phyloP scores from a whole-genome alignment of 2,113 vertebrate genomes.

The Acrocephalus kingi region DNA sequence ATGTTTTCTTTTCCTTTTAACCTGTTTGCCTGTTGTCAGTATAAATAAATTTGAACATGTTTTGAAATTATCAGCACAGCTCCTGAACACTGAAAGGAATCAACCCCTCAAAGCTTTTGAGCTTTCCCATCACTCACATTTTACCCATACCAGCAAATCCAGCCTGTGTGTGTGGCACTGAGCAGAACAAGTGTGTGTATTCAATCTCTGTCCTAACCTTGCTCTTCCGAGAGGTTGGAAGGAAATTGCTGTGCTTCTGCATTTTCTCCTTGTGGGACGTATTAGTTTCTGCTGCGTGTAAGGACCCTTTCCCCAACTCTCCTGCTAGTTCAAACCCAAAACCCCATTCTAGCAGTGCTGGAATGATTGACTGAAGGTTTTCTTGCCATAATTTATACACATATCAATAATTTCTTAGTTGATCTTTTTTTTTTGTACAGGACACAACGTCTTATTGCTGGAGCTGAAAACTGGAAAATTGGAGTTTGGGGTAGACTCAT shows the following conservation, averaged over 20 bases:
- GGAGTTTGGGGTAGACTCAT: neutral
- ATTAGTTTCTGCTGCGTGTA: neutral
- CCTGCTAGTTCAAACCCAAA: neutral
- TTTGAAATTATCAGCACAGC: neutral
- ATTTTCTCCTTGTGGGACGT: neutral
- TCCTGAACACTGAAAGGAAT: neutral
- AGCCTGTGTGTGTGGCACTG: neutral
- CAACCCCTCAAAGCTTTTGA: neutral
- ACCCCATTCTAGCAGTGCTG: neutral
- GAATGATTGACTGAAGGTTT: constrained; percentile 12
- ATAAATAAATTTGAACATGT: neutral
- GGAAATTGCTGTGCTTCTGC: neutral
- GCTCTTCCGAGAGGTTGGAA: neutral
- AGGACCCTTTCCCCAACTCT: neutral
- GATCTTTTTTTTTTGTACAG: neutral
- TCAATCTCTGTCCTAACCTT: neutral
- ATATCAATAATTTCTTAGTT: neutral
- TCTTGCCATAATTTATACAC: constrained; percentile 10
- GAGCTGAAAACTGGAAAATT: neutral
- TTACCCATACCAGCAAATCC: neutral
- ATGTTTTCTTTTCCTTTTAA: neutral
- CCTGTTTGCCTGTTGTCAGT: neutral
- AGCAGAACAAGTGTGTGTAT: neutral
- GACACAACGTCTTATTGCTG: neutral
- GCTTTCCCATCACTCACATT: neutral